phyloP scores from a whole-genome alignment of 2,888 invertebrate species.

The Ditula angustiorana region DNA sequence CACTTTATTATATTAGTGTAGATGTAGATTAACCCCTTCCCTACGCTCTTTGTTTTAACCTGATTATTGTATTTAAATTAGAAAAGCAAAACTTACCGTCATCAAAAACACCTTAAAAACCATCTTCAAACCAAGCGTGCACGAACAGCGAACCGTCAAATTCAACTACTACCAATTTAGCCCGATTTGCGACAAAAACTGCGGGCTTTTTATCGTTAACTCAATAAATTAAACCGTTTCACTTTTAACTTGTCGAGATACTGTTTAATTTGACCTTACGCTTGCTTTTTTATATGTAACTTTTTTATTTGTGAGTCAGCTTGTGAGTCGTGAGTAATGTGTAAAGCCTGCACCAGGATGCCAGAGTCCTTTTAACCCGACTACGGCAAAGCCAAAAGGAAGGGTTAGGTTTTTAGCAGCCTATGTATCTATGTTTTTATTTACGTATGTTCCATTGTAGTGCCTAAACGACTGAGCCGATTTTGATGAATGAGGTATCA shows the following conservation, averaged over 20 bases:
- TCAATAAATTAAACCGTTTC: conserved; percentile 46
- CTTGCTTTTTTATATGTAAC: conserved; percentile 8
- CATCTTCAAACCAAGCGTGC: conserved; percentile 21
- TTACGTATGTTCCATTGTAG: no score
- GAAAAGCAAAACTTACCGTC: conserved; percentile 24
- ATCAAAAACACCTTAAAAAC: conserved; percentile 18
- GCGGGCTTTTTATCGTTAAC: conserved; percentile 39
- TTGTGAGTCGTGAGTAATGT: conserved; percentile 21
- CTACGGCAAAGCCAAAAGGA: no score
- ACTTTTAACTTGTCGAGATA: conserved; percentile 5
- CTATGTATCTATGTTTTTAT: no score
- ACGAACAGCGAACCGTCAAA: conserved; percentile 6
- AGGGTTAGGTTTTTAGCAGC: no score
- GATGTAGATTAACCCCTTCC: no score
- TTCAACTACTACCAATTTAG: conserved; percentile 29
- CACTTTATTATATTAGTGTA: no score
- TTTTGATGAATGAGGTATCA: no score
- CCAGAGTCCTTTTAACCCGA: conserved; percentile 2
- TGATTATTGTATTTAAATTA: not conserved
- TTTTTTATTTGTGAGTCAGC: conserved; percentile 18
- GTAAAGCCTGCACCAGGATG: conserved; percentile 22
- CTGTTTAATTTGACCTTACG: conserved; percentile 10
- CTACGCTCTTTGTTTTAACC: no score
- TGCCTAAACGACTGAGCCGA: no score
- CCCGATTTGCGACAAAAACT: conserved; percentile 30